phyloP scores from a whole-genome alignment of 2,797 vertebrate genomes.

The Molothrus aeneus region DNA sequence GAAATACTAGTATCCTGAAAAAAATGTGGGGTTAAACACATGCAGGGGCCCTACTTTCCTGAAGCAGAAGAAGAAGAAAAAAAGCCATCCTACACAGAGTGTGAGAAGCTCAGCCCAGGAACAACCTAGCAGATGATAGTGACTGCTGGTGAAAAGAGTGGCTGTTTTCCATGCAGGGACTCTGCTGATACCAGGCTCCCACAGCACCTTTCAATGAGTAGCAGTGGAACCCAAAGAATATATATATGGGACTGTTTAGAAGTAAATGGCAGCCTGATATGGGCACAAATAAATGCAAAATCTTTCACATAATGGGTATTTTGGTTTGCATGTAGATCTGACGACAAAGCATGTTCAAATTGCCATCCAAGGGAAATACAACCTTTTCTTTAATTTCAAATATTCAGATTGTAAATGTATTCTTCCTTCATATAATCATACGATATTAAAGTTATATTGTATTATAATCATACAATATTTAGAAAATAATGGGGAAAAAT shows the following conservation, averaged over 20 bases:
- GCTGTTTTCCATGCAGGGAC: background rate
- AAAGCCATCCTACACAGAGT: background rate
- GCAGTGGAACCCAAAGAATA: background rate
- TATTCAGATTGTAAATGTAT: background rate
- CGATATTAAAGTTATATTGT: background rate
- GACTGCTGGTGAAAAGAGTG: background rate
- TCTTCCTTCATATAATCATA: background rate
- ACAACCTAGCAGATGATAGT: background rate
- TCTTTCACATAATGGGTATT: background rate
- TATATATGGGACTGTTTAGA: background rate
- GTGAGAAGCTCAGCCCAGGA: background rate
- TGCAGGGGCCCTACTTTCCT: slow-evolving; percentile 2
- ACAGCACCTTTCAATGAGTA: background rate
- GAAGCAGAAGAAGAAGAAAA: background rate
- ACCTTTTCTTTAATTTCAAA: background rate
- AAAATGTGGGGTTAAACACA: slow-evolving; percentile 56
- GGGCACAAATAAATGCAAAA: background rate
- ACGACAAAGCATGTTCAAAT: background rate
- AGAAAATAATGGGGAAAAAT: background rate
- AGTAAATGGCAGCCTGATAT: background rate
- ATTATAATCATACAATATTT: background rate
- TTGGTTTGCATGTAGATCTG: background rate
- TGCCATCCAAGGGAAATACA: background rate
- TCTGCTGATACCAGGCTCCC: background rate
- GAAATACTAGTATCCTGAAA: slow-evolving; percentile 36